These are phyloP conservation scores for Botrylloides violaceus DNA, from an alignment of 23 tunicate species.

Conservation along the genomic window DNA sequence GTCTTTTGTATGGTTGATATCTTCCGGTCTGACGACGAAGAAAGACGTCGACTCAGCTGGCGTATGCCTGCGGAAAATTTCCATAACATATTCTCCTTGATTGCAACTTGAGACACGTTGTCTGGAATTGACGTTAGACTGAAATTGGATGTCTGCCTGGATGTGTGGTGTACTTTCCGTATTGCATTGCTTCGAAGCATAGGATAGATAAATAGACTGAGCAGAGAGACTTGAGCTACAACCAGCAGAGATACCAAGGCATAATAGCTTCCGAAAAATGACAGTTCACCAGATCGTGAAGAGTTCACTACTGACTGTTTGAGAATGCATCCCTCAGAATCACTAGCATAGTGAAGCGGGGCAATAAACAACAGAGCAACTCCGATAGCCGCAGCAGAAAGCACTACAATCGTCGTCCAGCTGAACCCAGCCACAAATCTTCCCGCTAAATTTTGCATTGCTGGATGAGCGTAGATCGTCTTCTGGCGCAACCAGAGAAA, in stretches of 20 bases:
- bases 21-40: not conserved
- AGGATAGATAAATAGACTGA: slow-evolving; percentile 57
- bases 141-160: not conserved
- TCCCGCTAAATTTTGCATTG: slow-evolving; percentile 26
- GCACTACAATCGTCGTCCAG: slow-evolving; percentile 2
- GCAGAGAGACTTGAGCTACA: slow-evolving; percentile 36
- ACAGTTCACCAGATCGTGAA: not conserved
- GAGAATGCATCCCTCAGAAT: slow-evolving; percentile 27
- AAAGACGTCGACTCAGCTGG: not conserved
- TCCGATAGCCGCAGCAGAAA: slow-evolving; percentile 24
- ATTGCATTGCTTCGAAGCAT: slow-evolving; percentile 29
- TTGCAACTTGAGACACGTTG: not conserved
- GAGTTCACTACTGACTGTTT: not conserved
- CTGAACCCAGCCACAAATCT: slow-evolving; percentile 15
- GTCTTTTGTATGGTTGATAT: slow-evolving; percentile 6
- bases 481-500: slow-evolving; percentile 65
- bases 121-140: not conserved
- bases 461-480: slow-evolving; percentile 25
- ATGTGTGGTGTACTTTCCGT: slow-evolving; percentile 1
- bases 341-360: slow-evolving; percentile 32
- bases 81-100: not conserved
- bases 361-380: slow-evolving; percentile 26
- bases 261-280: slow-evolving; percentile 3
- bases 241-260: slow-evolving; percentile 23
- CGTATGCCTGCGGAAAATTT: not conserved